Evolutionary conservation across 2,113 vertebrate species (phyloP).

Genomic region (Guaruba guarouba): DNA sequence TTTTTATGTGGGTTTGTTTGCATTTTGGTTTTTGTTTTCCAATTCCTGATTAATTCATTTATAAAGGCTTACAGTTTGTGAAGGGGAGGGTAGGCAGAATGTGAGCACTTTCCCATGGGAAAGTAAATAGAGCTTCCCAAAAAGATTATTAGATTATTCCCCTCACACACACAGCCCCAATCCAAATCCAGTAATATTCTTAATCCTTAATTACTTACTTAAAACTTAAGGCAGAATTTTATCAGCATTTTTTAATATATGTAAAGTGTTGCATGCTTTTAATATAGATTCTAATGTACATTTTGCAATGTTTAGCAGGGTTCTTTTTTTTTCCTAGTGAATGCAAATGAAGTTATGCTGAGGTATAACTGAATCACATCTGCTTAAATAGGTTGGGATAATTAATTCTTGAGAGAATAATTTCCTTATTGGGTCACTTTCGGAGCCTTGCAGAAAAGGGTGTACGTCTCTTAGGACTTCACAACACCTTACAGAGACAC

Average conservation of each 20-base stretch:
- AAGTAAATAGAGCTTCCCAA: neutral
- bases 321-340: neutral
- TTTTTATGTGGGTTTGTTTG: neutral
- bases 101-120: slow-evolving; percentile 43
- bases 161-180: neutral
- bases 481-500: accelerated
- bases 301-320: neutral
- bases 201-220: neutral
- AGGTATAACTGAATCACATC: neutral
- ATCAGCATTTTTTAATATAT: neutral
- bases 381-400: neutral
- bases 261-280: neutral
- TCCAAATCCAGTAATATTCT: neutral
- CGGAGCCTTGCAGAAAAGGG: neutral
- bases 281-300: neutral
- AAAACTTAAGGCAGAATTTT: neutral
- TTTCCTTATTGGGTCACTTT: neutral
- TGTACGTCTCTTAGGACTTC: neutral
- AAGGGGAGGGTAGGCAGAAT: neutral
- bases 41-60: neutral
- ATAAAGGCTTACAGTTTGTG: slow-evolving; percentile 13
- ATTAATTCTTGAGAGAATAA: neutral
- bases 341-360: neutral
- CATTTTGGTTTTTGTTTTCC: neutral
- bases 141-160: neutral